Evolutionary conservation across 2,797 vertebrate genomes (phyloP).

Genomic region (Scomberomorus guttatus): DNA sequence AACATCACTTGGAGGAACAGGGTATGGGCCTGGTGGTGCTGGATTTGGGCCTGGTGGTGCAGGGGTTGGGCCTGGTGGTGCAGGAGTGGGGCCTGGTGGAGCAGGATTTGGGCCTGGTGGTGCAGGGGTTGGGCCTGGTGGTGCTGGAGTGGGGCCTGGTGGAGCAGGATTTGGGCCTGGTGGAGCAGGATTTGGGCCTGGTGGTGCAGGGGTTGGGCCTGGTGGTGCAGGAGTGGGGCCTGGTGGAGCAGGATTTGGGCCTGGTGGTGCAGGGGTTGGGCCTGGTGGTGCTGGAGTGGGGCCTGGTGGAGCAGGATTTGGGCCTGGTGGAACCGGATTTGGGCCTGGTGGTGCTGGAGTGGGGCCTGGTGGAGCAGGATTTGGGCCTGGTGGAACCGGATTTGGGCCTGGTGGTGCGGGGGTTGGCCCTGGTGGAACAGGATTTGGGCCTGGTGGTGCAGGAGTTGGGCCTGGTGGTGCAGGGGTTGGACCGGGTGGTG

Average conservation of each 20-base stretch:
- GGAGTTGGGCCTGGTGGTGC: constrained; percentile 44
- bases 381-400: constrained; percentile 42
- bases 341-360: constrained; percentile 49
- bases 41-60: constrained; percentile 49
- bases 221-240: constrained; percentile 33
- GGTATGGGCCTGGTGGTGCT: constrained; percentile 54
- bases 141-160: constrained; percentile 46
- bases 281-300: constrained; percentile 50
- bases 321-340: constrained; percentile 42
- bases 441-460: constrained; percentile 43
- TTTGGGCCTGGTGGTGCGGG: constrained; percentile 47
- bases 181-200: constrained; percentile 43
- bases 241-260: constrained; percentile 36
- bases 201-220: constrained; percentile 25
- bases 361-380: constrained; percentile 43
- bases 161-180: constrained; percentile 45
- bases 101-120: constrained; percentile 40
- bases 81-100: not conserved
- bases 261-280: constrained; percentile 41
- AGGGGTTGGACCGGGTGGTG: constrained; percentile 46
- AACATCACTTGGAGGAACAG: constrained; percentile 60
- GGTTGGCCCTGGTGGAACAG: constrained; percentile 50
- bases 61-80: constrained; percentile 19
- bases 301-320: constrained; percentile 16
- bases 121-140: constrained; percentile 43